Percentiles rank a stretch among this genome's conserved stretches.
These are phyloP conservation scores for Tachina lurida DNA, from an alignment of 2,888 invertebrate species.

Conservation along the genomic window DNA sequence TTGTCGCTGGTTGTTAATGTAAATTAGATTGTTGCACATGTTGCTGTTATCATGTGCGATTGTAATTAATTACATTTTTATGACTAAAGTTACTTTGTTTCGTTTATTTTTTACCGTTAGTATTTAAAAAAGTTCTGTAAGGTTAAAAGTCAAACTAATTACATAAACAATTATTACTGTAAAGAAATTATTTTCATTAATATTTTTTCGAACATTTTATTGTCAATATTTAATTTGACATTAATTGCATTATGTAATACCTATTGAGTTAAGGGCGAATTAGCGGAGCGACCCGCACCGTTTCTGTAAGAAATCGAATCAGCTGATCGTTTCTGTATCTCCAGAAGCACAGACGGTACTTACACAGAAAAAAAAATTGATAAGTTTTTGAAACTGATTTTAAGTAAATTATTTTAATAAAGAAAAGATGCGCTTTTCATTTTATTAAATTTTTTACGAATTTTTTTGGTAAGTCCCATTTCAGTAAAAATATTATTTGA, in stretches of 20 bases:
- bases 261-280: no score
- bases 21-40: slow-evolving; percentile 34
- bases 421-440: no score
- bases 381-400: no score
- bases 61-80: slow-evolving; percentile 57
- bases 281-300: no score
- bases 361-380: no score
- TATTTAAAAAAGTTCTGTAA: background rate
- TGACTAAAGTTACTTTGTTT: slow-evolving; percentile 33
- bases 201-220: background rate
- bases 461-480: no score
- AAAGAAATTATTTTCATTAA: slow-evolving; percentile 13
- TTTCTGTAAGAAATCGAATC: no score
- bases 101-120: slow-evolving; percentile 3
- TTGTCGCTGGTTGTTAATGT: slow-evolving; percentile 28
- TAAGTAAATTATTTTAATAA: no score
- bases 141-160: slow-evolving; percentile 36
- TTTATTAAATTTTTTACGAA: no score
- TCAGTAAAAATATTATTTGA: no score
- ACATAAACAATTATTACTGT: slow-evolving; percentile 18
- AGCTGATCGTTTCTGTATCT: no score
- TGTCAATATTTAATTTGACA: slow-evolving; percentile 2
- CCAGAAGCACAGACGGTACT: no score
- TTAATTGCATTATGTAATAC: background rate
- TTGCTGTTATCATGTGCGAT: slow-evolving; percentile 12